Base-by-base conservation (phyloP, 1,140 invertebrate species). In the Aleiodes sp. region DNA sequence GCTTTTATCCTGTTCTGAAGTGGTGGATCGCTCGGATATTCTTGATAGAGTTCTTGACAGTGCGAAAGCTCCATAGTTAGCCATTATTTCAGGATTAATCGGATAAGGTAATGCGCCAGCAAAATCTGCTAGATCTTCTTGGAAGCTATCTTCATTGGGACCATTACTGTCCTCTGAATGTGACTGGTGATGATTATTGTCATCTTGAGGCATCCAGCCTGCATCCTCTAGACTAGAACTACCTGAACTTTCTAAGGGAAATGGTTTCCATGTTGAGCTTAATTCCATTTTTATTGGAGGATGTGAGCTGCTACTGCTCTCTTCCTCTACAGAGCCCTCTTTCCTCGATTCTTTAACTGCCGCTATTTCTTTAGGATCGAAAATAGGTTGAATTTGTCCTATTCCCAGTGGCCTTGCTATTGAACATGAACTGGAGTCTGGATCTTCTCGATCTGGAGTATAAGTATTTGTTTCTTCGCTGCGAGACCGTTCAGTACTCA, bases 21-120 rank as follows among this genome's bases (percentile, higher is more conserved):
- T 93, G 7, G 94, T 95, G 70, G 94, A 95, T 21, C 94, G 87
- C 84, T 96, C 94, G 2, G 93, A 95, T 76, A 96, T 96, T 61
- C 94, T 87, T 1, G 94, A 95, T 16, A 96, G 86, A 0, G 94
- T 96, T 33, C 94, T 82, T 0, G 89, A 87, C 62, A 93, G 82
- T 24, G 90, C 90, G 87, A 94, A 92, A 16, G 90, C 91, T 16
- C 90, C 91, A 73, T 87, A 87, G 66, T 91, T 92, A 12, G 90
- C 90, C 63, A 92, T 87, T 61, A 93, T 90, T 74, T 93, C 92
- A 6, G 90, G 87, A 4, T 89, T 88, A 59, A 91, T 88, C 12
- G 91, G 90, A 80, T 93, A 94, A 52, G 90, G 88, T 77, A 94
- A 92, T 43, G 89, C 90, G 1, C 90, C 87, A 6, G 91, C 90